These are phyloP conservation scores for Tachina grossa DNA, from an alignment of 2,888 invertebrate genomes.

Conservation along the genomic window DNA sequence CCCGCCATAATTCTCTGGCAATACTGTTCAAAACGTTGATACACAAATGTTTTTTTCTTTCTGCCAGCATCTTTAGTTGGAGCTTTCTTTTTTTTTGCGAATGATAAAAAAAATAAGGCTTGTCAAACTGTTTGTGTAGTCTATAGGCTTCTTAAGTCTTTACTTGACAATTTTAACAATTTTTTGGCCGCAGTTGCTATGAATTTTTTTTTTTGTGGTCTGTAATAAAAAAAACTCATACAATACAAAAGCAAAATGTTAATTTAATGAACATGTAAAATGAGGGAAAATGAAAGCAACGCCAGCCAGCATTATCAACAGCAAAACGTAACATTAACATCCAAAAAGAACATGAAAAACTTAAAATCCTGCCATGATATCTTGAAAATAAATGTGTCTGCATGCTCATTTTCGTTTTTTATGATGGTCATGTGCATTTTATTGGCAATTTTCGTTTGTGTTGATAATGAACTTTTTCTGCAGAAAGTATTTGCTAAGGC, in stretches of 20 bases:
- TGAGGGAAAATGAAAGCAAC: constrained; percentile 21
- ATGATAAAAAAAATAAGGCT: no score
- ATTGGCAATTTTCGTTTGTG: constrained; percentile 40
- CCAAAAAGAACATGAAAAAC: constrained; percentile 27
- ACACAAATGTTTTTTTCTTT: no score
- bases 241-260: constrained; percentile 49
- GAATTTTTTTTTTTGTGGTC: not conserved
- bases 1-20: no score
- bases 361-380: constrained; percentile 52
- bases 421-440: constrained; percentile 48
- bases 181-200: not conserved
- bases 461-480: constrained; percentile 47
- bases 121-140: no score
- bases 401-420: constrained; percentile 27
- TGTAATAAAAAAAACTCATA: not conserved
- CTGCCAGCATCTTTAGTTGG: no score
- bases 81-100: no score
- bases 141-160: not conserved
- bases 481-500: not conserved
- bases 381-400: constrained; percentile 28
- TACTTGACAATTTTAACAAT: constrained; percentile 2
- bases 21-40: no score
- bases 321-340: constrained; percentile 29
- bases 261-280: constrained; percentile 63
- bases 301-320: not conserved